Evolutionary conservation across 2,113 vertebrate genomes (phyloP).

Genomic region (Oncorhynchus tshawytscha): DNA sequence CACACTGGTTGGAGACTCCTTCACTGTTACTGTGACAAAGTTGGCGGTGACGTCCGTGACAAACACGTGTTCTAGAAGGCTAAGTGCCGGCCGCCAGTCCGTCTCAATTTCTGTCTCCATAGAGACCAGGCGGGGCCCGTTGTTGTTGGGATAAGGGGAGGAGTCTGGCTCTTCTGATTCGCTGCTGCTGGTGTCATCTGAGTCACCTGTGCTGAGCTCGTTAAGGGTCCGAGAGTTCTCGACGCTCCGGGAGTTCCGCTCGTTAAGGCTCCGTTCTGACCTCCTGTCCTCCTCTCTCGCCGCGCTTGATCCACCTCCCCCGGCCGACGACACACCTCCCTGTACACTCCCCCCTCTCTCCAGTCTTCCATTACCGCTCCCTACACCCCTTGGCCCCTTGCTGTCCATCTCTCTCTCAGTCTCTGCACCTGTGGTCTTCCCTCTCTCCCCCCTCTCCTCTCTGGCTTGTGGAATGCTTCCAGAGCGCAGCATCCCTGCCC

Average conservation of each 20-base stretch:
- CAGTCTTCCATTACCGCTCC: conserved; percentile 18
- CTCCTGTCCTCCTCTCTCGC: conserved; percentile 39
- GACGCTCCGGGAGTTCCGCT: conserved; percentile 8
- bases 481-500: neutral
- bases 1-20: conserved; percentile 91
- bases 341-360: conserved; percentile 45
- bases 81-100: conserved; percentile 88
- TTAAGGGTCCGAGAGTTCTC: conserved; percentile 44
- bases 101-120: conserved; percentile 76
- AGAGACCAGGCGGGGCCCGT: conserved; percentile 52
- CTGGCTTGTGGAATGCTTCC: neutral
- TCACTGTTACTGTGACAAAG: conserved; percentile 91
- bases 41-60: conserved; percentile 93
- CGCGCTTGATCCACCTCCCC: neutral
- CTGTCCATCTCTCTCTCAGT: too few species aligned
- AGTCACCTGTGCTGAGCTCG: conserved; percentile 80
- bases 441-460: conserved; percentile 19
- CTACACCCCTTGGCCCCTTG: fast-evolving
- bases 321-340: neutral
- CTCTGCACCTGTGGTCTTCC: neutral
- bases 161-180: conserved; percentile 81
- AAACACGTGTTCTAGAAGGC: conserved; percentile 88
- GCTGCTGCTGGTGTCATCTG: conserved; percentile 76
- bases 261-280: conserved; percentile 4
- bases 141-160: conserved; percentile 56